Evolutionary conservation across 2,888 invertebrate species (phyloP), one percentile per base, ranked within the genome.

Genomic region (Gerris lacustris): DNA sequence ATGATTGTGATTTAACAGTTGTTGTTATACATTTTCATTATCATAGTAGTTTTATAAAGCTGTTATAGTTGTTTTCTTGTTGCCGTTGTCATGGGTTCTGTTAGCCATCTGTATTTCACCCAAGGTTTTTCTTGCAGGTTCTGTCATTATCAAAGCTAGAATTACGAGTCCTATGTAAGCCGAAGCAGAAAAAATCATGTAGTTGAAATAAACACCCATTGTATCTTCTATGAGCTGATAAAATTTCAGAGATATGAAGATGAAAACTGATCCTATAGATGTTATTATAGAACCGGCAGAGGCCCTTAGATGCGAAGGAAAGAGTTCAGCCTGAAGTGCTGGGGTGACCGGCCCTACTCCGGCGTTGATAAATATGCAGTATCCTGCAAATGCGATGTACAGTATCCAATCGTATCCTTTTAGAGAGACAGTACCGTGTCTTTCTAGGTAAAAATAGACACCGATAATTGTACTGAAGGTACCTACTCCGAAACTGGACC

Each of bases 301-400:
- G 6, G 74, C 75, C 5, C 76, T 73, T 15, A 74, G 74, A 70
- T 74, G 72, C 6, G 74, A 73, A 5, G 75, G 75, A 70, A 76
- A 76, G 66, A 75, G 70, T 66, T 76, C 76, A 7, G 75, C 73
- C 72, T 76, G 76, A 44, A 76, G 67, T 6, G 75, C 73, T 45
- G 75, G 73, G 47, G 74, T 64, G 15, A 76, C 69, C 5, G 76
- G 75, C 17, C 75, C 74, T 2, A 75, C 62, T 0, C 76, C 76
- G 63, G 73, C 67, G 44, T 73, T 72, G 63, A 73, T 73, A 9
- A 74, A 70, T n/a, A 75, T 47, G 67, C 71, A 74, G 68, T 74
- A 75, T 18, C 73, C 66, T 0, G 67, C 70, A 11, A 75, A 18
- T 2, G 72, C 62, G 31, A 73, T 6, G 68, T 73, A 73, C 63